Percentiles rank a stretch among this genome's conserved stretches.
Conservation (phyloP, 2,113 vertebrate species). For the Cheilinus undulatus region DNA sequence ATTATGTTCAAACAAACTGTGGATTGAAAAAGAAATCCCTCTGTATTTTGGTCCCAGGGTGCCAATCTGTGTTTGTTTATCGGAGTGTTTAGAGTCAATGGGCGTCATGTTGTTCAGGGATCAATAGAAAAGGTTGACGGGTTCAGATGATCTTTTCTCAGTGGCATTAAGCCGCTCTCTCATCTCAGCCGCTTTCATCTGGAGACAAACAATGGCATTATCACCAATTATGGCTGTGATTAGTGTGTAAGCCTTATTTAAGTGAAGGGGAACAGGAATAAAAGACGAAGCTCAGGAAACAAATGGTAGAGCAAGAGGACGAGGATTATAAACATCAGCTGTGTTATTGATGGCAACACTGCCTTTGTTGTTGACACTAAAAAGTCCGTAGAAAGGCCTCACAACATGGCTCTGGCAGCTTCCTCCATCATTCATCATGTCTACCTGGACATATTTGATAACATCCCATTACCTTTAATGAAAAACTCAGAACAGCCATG, state of each 20-base stretch:
- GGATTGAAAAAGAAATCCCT: background rate
- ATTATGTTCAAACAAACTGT: background rate
- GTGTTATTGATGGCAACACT: background rate
- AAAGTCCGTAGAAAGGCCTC: conserved; percentile 11
- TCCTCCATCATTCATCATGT: conserved; percentile 27
- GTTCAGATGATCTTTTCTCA: conserved; percentile 70
- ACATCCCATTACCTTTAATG: conserved; percentile 46
- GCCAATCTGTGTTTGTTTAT: conserved; percentile 69
- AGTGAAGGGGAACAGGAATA: conserved; percentile 1
- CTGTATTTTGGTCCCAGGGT: conserved; percentile 1
- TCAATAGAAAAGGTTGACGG: conserved; percentile 74
- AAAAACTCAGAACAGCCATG: conserved; percentile 27
- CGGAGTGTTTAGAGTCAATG: conserved; percentile 52
- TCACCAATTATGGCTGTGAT: conserved; percentile 52
- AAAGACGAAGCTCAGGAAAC: background rate
- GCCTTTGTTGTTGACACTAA: conserved; percentile 17
- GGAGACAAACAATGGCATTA: conserved; percentile 59
- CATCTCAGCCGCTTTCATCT: conserved; percentile 69
- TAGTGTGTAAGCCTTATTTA: conserved; percentile 24
- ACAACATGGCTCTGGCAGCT: background rate
- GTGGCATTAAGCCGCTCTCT: conserved; percentile 63
- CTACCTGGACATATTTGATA: conserved; percentile 42
- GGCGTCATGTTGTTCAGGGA: conserved; percentile 64
- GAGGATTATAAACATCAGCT: background rate
- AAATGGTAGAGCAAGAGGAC: background rate